Conservation (phyloP, 1,140 invertebrate species). For the Drosophila erecta region DNA sequence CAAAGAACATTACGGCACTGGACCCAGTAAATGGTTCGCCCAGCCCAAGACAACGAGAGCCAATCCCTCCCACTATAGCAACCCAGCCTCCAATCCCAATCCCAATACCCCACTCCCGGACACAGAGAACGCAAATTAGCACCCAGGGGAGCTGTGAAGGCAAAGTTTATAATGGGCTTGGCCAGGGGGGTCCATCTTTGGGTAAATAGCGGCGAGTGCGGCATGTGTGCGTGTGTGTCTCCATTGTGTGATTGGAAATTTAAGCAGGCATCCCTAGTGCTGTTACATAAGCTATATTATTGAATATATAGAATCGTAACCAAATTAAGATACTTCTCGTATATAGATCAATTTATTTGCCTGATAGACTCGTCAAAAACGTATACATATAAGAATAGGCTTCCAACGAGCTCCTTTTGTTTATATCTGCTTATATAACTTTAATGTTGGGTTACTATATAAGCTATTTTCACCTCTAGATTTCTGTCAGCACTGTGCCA, state of each 20-base stretch:
- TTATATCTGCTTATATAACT: too few species aligned
- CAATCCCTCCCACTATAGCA: constrained; percentile 11
- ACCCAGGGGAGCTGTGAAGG: constrained; percentile 67
- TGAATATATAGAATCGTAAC: background rate
- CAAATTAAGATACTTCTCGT: too few species aligned
- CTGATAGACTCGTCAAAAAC: too few species aligned
- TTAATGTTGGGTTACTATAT: too few species aligned
- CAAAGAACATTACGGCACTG: constrained; percentile 66
- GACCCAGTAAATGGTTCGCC: constrained; percentile 61
- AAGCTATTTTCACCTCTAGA: too few species aligned
- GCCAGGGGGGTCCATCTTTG: constrained; percentile 30
- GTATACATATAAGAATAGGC: too few species aligned
- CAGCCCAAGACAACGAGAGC: constrained; percentile 26
- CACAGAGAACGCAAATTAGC: constrained; percentile 60
- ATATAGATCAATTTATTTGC: too few species aligned
- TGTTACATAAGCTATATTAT: constrained; percentile 4
- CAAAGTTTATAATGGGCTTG: constrained; percentile 80
- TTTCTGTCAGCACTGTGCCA: constrained; percentile 10
- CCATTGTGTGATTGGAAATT: constrained; percentile 53
- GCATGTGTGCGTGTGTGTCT: constrained; percentile 25
- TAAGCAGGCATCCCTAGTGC: constrained; percentile 25
- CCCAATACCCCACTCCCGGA: background rate
- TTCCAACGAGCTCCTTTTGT: too few species aligned
- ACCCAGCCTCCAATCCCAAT: background rate
- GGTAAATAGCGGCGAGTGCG: constrained; percentile 13